These are phyloP conservation scores for Cartodere bifasciata DNA, from an alignment of 2,888 invertebrate genomes.

Conservation along the genomic window DNA sequence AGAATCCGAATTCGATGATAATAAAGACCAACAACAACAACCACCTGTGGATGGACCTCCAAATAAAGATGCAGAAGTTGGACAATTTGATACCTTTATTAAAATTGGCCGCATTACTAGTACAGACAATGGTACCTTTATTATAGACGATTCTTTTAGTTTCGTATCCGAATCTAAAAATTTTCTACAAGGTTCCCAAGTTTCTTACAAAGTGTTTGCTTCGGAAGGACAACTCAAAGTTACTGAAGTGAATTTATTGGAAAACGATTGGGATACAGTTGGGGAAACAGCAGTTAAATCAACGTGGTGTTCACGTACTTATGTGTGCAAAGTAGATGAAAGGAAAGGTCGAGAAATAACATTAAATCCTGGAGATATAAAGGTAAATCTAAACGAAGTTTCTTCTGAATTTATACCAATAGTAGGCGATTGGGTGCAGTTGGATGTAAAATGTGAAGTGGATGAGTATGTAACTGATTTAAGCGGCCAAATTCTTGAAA, in stretches of 20 bases:
- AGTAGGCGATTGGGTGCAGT: conserved; percentile 55
- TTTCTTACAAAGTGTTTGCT: conserved; percentile 30
- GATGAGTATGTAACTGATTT: conserved; percentile 42
- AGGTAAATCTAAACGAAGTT: conserved; percentile 48
- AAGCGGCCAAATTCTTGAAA: conserved; percentile 45
- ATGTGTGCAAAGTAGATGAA: conserved; percentile 34
- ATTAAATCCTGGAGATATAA: conserved; percentile 43
- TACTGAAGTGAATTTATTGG: conserved; percentile 29
- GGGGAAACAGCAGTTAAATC: conserved; percentile 32
- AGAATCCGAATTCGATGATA: conserved; percentile 7
- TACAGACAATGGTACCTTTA: conserved; percentile 36
- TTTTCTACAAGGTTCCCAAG: conserved; percentile 42
- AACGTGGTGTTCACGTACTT: conserved; percentile 23
- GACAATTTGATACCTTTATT: conserved; percentile 20
- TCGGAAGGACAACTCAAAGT: conserved; percentile 28
- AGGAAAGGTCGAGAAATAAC: conserved; percentile 31
- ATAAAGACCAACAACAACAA: conserved; percentile 5
- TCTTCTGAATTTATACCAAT: conserved; percentile 52
- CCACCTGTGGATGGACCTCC: conserved; percentile 6
- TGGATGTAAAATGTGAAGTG: conserved; percentile 49
- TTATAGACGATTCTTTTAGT: conserved; percentile 46
- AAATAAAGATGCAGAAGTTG: conserved; percentile 6
- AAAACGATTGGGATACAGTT: conserved; percentile 33
- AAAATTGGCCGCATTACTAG: conserved; percentile 46
- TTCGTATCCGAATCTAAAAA: conserved; percentile 37